phyloP scores from a whole-genome alignment of 2,888 invertebrate species.

The Selenia dentaria region DNA sequence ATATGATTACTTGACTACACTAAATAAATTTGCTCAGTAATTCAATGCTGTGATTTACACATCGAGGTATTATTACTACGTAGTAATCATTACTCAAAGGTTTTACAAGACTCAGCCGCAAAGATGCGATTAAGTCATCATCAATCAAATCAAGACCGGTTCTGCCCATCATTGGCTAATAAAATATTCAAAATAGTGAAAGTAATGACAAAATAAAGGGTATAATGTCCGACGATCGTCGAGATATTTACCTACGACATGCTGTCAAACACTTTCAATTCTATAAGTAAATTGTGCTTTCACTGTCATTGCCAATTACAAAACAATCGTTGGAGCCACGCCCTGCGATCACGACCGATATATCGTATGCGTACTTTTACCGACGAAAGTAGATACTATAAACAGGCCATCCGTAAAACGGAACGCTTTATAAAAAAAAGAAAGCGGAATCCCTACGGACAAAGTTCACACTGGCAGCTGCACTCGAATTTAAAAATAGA shows the following conservation, averaged over 20 bases:
- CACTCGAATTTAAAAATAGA: constrained; percentile 73
- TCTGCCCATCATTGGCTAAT: constrained; percentile 22
- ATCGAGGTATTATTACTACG: no score
- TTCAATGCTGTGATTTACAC: no score
- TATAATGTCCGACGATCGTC: constrained; percentile 40
- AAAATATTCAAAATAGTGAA: constrained; percentile 50
- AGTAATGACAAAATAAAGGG: constrained; percentile 43
- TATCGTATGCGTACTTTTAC: constrained; percentile 35
- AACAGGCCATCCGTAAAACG: constrained; percentile 39
- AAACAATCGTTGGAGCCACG: constrained; percentile 53
- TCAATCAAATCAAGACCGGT: constrained; percentile 28
- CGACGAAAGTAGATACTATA: constrained; percentile 32
- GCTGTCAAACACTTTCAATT: constrained; percentile 42
- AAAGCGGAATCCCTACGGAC: constrained; percentile 65
- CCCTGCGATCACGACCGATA: constrained; percentile 49
- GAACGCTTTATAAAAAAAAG: constrained; percentile 52
- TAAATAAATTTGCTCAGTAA: no score
- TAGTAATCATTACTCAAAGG: no score
- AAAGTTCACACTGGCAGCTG: constrained; percentile 80
- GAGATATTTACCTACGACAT: constrained; percentile 58
- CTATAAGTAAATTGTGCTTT: constrained; percentile 42
- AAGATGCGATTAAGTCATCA: constrained; percentile 16
- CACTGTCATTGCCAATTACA: constrained; percentile 69
- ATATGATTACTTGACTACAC: no score
- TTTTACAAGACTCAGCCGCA: no score